These are phyloP conservation scores for Pheosia gnoma DNA, from an alignment of 2,888 invertebrate genomes.

Conservation along the genomic window DNA sequence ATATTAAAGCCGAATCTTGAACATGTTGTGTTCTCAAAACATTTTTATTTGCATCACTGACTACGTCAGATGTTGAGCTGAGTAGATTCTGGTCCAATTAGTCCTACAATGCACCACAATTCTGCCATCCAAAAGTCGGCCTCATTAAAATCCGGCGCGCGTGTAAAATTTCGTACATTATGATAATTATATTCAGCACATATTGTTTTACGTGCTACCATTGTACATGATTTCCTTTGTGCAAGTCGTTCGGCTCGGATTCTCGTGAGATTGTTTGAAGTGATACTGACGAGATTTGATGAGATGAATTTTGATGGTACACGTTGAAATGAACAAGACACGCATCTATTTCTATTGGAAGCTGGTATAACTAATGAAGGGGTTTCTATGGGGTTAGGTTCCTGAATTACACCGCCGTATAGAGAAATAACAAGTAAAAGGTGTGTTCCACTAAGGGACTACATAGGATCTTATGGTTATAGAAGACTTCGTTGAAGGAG, in stretches of 20 bases:
- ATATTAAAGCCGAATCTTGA: too few relatives aligned
- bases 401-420: too few relatives aligned
- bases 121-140: not conserved
- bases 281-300: not conserved
- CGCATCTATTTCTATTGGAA: too few relatives aligned
- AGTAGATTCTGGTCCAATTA: not conserved
- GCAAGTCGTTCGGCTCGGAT: constrained; percentile 2
- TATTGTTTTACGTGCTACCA: constrained; percentile 24
- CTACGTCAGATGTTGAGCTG: too few relatives aligned
- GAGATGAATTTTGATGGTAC: not conserved
- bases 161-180: not conserved
- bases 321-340: not conserved
- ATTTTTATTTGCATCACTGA: too few relatives aligned
- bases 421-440: too few relatives aligned
- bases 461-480: too few relatives aligned
- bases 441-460: too few relatives aligned
- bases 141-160: constrained; percentile 7
- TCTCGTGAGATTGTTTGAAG: not conserved
- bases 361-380: too few relatives aligned
- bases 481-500: too few relatives aligned
- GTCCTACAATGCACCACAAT: not conserved
- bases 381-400: too few relatives aligned
- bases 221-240: constrained; percentile 28
- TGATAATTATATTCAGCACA: constrained; percentile 12
- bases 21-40: too few relatives aligned